Conservation (phyloP, 2,113 vertebrate species). For the Lepidiolamprologus cunningtoni region DNA sequence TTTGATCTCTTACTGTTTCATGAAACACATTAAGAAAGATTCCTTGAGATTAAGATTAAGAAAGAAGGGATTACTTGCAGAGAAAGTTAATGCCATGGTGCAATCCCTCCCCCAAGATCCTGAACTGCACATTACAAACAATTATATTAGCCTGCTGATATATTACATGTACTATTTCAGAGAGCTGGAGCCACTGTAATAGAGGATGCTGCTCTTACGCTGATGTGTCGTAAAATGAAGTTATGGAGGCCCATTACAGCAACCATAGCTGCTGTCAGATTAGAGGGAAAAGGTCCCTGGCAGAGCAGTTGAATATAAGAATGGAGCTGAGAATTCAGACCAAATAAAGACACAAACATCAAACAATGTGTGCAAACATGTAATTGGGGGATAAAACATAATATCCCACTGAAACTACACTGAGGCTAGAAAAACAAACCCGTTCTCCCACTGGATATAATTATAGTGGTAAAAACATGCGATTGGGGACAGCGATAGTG, state of each 20-base stretch:
- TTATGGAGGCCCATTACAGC: background rate
- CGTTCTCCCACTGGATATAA: slow-evolving; percentile 28
- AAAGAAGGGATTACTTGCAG: background rate
- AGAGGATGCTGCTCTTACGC: background rate
- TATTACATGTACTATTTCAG: background rate
- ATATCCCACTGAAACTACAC: background rate
- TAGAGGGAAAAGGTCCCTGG: background rate
- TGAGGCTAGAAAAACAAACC: slow-evolving; percentile 35
- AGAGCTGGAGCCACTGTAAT: background rate
- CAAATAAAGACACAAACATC: slow-evolving; percentile 12
- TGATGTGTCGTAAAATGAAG: background rate
- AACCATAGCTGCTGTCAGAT: background rate
- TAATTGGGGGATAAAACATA: slow-evolving; percentile 1
- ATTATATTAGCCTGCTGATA: background rate
- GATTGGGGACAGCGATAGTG: slow-evolving; percentile 25
- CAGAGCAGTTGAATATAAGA: background rate
- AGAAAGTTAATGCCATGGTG: background rate
- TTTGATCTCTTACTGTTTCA: background rate
- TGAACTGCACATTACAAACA: background rate
- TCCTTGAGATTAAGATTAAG: background rate
- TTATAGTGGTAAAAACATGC: slow-evolving; percentile 36
- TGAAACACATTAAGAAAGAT: background rate
- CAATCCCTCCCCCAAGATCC: background rate
- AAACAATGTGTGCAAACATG: slow-evolving; percentile 17
- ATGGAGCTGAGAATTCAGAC: background rate